These are phyloP conservation scores for Amblyornis subalaris DNA, from an alignment of 2,113 vertebrate genomes.

Conservation along the genomic window DNA sequence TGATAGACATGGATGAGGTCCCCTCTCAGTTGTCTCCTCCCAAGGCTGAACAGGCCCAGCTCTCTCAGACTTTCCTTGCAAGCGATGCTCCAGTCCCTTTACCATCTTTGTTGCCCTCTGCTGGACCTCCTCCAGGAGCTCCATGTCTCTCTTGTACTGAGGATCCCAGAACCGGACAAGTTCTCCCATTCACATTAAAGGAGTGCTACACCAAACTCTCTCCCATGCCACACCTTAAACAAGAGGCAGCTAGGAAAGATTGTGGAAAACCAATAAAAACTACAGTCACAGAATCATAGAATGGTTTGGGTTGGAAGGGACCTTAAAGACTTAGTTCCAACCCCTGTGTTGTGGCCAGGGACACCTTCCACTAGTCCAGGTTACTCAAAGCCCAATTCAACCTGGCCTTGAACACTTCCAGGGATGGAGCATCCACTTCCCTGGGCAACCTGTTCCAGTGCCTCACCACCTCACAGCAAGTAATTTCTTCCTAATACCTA, in stretches of 20 bases:
- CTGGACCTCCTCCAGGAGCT: background rate
- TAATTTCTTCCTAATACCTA: background rate
- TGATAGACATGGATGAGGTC: background rate
- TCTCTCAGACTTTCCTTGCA: background rate
- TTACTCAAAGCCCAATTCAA: background rate
- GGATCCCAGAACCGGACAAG: background rate
- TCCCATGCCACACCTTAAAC: background rate
- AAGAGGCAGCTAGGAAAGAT: background rate
- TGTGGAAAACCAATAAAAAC: background rate
- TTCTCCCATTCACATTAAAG: background rate
- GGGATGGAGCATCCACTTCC: background rate
- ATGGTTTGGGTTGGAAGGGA: background rate
- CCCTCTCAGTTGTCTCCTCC: background rate
- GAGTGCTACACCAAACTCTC: fast-evolving
- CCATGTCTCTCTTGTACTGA: background rate
- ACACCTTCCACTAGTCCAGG: background rate
- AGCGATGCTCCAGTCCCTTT: background rate
- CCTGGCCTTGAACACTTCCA: background rate
- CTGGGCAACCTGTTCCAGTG: background rate
- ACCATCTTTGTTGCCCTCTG: background rate
- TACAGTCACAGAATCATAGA: background rate
- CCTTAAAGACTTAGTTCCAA: background rate
- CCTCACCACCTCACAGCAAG: no score
- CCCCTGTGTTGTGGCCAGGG: background rate
- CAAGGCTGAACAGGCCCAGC: background rate